These are phyloP conservation scores for Colius striatus DNA, from an alignment of 2,113 vertebrate genomes.

Conservation along the genomic window DNA sequence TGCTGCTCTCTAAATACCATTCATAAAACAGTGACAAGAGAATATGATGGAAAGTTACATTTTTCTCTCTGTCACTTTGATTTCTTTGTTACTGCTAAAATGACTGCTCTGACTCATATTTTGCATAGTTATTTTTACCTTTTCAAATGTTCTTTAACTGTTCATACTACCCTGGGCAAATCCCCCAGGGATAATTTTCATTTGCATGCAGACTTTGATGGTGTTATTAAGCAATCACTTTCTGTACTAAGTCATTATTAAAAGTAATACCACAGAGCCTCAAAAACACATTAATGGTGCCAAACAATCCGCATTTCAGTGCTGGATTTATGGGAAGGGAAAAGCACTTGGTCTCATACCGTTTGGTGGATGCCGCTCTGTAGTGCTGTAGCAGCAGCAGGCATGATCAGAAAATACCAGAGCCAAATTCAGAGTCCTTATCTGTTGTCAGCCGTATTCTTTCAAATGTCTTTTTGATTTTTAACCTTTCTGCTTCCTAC, in stretches of 20 bases:
- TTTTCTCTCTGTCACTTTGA: conserved; percentile 72
- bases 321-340: conserved; percentile 34
- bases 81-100: conserved; percentile 63
- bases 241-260: conserved; percentile 60
- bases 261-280: conserved; percentile 59
- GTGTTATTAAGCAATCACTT: conserved; percentile 71
- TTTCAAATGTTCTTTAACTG: conserved; percentile 62
- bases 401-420: neutral
- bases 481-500: neutral
- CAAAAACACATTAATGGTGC: conserved; percentile 61
- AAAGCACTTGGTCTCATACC: conserved; percentile 32
- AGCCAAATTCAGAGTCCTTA: neutral
- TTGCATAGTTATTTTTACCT: conserved; percentile 71
- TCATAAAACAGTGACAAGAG: conserved; percentile 43
- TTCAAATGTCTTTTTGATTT: neutral
- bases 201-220: conserved; percentile 70
- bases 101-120: conserved; percentile 68
- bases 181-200: conserved; percentile 58
- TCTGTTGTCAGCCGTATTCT: neutral
- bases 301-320: conserved; percentile 30
- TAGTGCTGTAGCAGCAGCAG: neutral
- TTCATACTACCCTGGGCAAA: conserved; percentile 58
- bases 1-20: conserved; percentile 56
- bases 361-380: neutral
- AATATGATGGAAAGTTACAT: conserved; percentile 61